Base-by-base conservation (phyloP, 2,888 invertebrate species). In the Thereva nobilitata region DNA sequence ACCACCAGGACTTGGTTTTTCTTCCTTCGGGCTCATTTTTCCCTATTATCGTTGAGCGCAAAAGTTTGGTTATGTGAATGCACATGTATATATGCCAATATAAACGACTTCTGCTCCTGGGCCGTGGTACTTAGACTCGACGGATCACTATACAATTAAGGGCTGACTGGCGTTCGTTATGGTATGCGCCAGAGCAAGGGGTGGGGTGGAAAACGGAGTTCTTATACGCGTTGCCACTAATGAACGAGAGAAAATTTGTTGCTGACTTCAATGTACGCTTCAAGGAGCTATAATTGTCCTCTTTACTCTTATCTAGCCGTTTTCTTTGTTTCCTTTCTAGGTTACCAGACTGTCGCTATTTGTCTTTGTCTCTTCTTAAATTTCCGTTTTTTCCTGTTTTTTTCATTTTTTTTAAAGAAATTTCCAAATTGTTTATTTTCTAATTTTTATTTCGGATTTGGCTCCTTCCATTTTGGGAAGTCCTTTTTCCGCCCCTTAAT, bases 131-230 rank as follows among this genome's bases (percentile, higher is more conserved):
- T 61, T 61, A 61, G 50, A 50, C 50, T 50, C 61, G 50, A 61
- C 40, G 61, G 61, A 61, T 61, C 50, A 50, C 61, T 61, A 61
- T 61, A 61, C 61, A 61, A 61, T 61, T 61, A 61, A 61, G 61
- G 61, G 38, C 38, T 61, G 61, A 49, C 61, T 61, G 61, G 50
- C 12, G 40, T 42, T 42, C 41, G 41, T 61, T 61, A 61, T 61
- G 50, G 49, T 61, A 61, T 50, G 40, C 50, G 50, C 40, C 61
- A 61, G 50, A 55, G 38, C 41, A 23, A 2, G 23, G 23, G 23
- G 23, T 23, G 23, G 23, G 23, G 23, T 23, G 23, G 23, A 1
- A 12, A 50, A 50, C 10, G 40, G 47, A 10, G 37, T 12, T n/a
- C 59, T 59, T 50, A 41, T 50, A 61, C 61, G 61, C 41, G 12